These are phyloP conservation scores for Drosophila paramelanica DNA, from an alignment of 2,888 invertebrate genomes.

Conservation along the genomic window DNA sequence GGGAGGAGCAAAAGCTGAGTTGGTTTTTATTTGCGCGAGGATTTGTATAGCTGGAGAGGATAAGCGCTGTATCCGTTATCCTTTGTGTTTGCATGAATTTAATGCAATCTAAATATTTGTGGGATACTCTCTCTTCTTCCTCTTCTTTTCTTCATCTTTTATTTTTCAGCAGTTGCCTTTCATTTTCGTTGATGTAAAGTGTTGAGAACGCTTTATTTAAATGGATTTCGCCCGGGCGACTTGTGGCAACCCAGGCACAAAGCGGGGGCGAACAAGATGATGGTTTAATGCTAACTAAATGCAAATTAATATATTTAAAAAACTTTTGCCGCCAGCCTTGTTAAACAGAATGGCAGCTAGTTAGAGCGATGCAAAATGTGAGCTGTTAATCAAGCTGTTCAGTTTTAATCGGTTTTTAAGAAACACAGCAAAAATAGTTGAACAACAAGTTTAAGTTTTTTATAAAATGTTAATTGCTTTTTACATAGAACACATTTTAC, in stretches of 20 bases:
- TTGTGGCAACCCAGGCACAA: conserved; percentile 37
- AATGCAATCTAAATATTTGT: conserved; percentile 81
- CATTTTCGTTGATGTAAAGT: conserved; percentile 35
- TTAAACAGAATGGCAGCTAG: background rate
- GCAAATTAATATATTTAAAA: conserved; percentile 44
- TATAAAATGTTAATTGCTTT: no score
- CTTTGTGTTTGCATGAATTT: conserved; percentile 80
- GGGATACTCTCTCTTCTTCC: conserved; percentile 37
- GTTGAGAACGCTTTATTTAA: conserved; percentile 54
- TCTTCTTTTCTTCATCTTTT: conserved; percentile 13
- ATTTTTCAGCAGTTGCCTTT: conserved; percentile 33
- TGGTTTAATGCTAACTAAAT: conserved; percentile 43
- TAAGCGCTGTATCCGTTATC: conserved; percentile 79
- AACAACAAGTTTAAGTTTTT: no score
- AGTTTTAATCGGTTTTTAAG: background rate
- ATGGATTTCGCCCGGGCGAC: conserved; percentile 47
- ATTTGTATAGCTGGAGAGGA: conserved; percentile 77
- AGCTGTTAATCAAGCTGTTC: background rate
- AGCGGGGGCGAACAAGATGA: conserved; percentile 28
- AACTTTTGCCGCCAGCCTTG: conserved; percentile 7
- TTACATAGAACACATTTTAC: no score
- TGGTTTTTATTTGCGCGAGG: conserved; percentile 72
- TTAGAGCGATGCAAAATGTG: background rate
- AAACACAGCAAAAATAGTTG: background rate
- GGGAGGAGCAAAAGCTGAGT: conserved; percentile 21